Evolutionary conservation across 1,140 invertebrate species (phyloP), one percentile per base, ranked within the genome.

Genomic region (Drosophila hydei): DNA sequence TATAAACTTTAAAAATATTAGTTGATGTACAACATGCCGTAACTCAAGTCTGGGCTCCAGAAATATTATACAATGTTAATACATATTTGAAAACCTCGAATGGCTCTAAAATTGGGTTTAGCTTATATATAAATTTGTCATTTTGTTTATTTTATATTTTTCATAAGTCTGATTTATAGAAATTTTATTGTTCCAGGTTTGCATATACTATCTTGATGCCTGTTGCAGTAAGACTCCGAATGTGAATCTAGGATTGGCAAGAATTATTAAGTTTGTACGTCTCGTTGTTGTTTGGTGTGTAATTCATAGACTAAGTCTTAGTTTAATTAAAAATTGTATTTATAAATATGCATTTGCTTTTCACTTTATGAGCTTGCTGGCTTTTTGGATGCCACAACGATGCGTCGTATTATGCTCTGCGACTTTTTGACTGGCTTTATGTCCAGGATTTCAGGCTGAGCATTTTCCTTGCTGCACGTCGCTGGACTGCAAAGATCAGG

Each of bases 381-480:
- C 25, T 89, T 75, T 18, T 65, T 72, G 9, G 75, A 56, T 21
- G 78, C 55, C n/a, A 90, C 68, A 7, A 91, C 54, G 54, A 91
- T 75, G 33, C 71, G 89, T 3, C 85, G 47, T 0, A 91, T 77
- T 3, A 91, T 64, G 18, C 68, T 64, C 1, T 74, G 73, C 12
- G 72, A 50, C 45, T 80, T 87, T 6, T 75, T 83, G 11, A 52
- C 56, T 2, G 84, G 63, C 12, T 80, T 81, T 11, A 69, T 36
- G 47, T 85, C 76, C 36, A 63, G 42, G 19, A 0, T n/a, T 9
- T 27, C 59, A 11, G 81, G 75, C 6, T 30, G 33, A 1, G 68
- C 47, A 11, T 87, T 87, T 36, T 88, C 83, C 61, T 88, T 84
- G 65, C 40, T 33, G 9, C 33, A 16, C 6, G 33, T 12, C 2